phyloP scores from a whole-genome alignment of 2,888 invertebrate genomes.

The Troilus luridus region DNA sequence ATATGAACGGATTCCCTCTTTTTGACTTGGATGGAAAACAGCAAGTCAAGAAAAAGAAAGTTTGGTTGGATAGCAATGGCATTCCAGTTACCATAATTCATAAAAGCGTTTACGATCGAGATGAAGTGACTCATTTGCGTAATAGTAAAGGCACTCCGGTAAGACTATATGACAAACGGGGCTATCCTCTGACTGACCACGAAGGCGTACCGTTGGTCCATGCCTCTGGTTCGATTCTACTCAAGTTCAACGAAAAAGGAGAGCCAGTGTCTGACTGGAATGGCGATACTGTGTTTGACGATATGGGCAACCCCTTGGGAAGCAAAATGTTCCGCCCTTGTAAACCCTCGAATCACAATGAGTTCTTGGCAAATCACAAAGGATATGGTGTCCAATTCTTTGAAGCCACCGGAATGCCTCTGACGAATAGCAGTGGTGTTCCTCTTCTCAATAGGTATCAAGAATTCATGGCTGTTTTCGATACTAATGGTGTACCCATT shows the following conservation, averaged over 20 bases:
- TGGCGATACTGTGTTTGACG: constrained; percentile 58
- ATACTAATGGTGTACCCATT: constrained; percentile 45
- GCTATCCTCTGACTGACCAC: constrained; percentile 61
- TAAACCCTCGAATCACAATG: constrained; percentile 2
- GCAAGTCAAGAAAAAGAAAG: constrained; percentile 54
- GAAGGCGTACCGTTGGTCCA: constrained; percentile 60
- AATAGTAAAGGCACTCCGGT: constrained; percentile 60
- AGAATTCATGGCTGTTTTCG: constrained; percentile 58
- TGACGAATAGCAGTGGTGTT: constrained; percentile 60
- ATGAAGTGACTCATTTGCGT: constrained; percentile 53
- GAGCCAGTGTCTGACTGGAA: constrained; percentile 60
- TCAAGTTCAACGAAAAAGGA: constrained; percentile 59
- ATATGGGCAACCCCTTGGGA: constrained; percentile 56
- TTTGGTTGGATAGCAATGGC: constrained; percentile 53
- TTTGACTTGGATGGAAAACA: constrained; percentile 58
- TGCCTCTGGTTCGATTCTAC: constrained; percentile 58
- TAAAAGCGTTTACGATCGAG: constrained; percentile 59
- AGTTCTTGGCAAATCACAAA: constrained; percentile 5
- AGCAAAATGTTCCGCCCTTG: constrained; percentile 59
- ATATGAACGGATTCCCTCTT: constrained; percentile 60
- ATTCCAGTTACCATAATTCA: constrained; percentile 51
- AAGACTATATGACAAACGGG: constrained; percentile 60
- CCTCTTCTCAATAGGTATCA: constrained; percentile 59
- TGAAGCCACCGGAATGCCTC: constrained; percentile 61
- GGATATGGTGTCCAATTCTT: constrained; percentile 57